phyloP scores from a whole-genome alignment of 2,113 vertebrate genomes.

The Acinonyx jubatus region DNA sequence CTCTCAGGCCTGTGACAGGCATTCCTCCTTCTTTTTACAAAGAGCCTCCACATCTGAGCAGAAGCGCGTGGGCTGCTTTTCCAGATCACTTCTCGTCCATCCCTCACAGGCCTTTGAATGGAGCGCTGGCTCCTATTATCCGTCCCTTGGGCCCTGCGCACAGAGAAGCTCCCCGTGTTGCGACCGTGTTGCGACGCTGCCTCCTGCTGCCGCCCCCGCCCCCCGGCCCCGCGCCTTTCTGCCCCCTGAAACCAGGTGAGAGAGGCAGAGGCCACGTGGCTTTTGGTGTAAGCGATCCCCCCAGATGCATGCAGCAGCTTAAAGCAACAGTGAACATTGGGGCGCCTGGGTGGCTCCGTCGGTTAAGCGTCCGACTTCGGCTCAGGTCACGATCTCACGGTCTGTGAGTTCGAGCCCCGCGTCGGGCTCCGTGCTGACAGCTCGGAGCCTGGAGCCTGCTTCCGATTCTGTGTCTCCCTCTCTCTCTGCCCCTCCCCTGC shows the following conservation, averaged over 20 bases:
- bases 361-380: too few relatives aligned
- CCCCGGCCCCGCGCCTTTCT: fast-evolving
- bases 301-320: fast-evolving
- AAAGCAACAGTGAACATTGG: neutral
- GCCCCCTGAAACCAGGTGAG: neutral
- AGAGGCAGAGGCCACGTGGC: neutral
- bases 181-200: too few relatives aligned
- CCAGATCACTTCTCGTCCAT: neutral
- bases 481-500: too few relatives aligned
- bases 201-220: fast-evolving
- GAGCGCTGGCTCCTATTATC: neutral
- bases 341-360: too few relatives aligned
- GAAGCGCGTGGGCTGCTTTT: neutral
- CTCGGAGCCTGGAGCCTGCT: too few relatives aligned
- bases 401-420: too few relatives aligned
- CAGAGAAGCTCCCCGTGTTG: neutral
- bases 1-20: neutral
- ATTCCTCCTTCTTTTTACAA: neutral
- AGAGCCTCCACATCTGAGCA: neutral
- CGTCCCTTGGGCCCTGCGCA: neutral
- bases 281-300: neutral
- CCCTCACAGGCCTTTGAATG: neutral
- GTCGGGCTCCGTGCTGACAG: too few relatives aligned
- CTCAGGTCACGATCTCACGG: too few relatives aligned
- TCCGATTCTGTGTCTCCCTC: too few relatives aligned